Evolutionary conservation across 2,888 invertebrate species (phyloP).

Genomic region (Matsumyia berberina): DNA sequence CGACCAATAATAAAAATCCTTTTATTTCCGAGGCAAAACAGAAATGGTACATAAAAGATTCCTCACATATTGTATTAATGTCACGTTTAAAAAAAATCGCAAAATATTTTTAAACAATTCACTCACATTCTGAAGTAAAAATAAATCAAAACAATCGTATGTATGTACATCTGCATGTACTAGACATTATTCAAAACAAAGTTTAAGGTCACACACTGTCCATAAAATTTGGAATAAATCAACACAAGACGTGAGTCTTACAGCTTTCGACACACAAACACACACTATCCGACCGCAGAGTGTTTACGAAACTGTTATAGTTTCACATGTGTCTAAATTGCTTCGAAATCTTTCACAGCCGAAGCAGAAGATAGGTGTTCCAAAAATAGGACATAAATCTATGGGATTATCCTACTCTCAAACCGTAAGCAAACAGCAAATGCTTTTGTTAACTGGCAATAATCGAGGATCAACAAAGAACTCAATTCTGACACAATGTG

Average conservation of each 20-base stretch:
- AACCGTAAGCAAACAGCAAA: not conserved
- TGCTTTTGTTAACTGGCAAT: conserved; percentile 4
- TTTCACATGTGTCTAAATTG: not conserved
- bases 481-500: conserved; percentile 18
- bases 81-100: not conserved
- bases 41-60: too few species aligned
- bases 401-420: not conserved
- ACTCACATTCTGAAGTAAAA: conserved; percentile 5
- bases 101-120: not conserved
- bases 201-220: conserved; percentile 36
- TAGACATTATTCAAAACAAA: conserved; percentile 14
- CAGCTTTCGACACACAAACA: not conserved
- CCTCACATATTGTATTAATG: not conserved
- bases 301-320: conserved; percentile 7
- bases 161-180: not conserved
- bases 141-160: conserved; percentile 12
- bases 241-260: not conserved
- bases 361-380: not conserved
- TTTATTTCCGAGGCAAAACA: too few species aligned
- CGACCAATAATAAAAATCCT: too few species aligned
- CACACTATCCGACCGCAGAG: not conserved
- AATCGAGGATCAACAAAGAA: conserved; percentile 1
- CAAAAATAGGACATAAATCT: conserved; percentile 34
- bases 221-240: conserved; percentile 27
- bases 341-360: not conserved